phyloP scores from a whole-genome alignment of 2,888 invertebrate genomes.

The Argyresthia goedartella region DNA sequence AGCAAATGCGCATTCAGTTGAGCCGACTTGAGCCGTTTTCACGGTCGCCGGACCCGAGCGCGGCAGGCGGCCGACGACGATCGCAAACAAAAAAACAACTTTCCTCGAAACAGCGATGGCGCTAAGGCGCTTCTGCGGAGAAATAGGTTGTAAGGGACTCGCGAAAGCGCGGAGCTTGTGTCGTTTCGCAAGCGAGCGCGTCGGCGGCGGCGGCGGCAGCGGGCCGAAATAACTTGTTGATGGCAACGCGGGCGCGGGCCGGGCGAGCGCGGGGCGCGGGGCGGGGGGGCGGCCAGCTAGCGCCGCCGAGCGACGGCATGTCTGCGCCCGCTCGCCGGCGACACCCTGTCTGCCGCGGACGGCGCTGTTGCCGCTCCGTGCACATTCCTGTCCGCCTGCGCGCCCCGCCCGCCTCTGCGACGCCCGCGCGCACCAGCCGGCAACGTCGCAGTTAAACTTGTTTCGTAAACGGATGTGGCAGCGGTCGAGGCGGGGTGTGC shows the following conservation, averaged over 20 bases:
- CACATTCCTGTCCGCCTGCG: conserved; percentile 68
- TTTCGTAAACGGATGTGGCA: conserved; percentile 81
- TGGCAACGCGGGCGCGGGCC: conserved; percentile 53
- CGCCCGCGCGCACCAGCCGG: conserved; percentile 56
- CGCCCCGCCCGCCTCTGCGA: conserved; percentile 33
- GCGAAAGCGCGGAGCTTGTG: conserved; percentile 30
- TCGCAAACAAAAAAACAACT: conserved; percentile 59
- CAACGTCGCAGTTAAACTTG: conserved; percentile 76
- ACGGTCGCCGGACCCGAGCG: conserved; percentile 56
- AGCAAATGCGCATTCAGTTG: too few species aligned
- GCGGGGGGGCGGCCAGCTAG: conserved; percentile 52
- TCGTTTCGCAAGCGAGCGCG: conserved; percentile 46
- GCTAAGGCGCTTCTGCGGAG: conserved; percentile 38
- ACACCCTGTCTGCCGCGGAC: conserved; percentile 94
- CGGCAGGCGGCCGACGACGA: conserved; percentile 47
- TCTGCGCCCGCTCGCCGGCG: conserved; percentile 88
- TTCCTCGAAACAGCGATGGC: conserved; percentile 68
- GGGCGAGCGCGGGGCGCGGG: conserved; percentile 42
- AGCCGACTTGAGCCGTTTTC: conserved; percentile 39
- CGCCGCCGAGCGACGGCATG: conserved; percentile 79
- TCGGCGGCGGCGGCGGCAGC: conserved; percentile 30
- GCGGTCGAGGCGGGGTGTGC: conserved; percentile 58
- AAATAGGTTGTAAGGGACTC: conserved; percentile 40
- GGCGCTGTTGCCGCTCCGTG: conserved; percentile 75
- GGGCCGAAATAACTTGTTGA: conserved; percentile 70